Conservation (phyloP, 2,113 vertebrate genomes). For the Odocoileus virginianus region DNA sequence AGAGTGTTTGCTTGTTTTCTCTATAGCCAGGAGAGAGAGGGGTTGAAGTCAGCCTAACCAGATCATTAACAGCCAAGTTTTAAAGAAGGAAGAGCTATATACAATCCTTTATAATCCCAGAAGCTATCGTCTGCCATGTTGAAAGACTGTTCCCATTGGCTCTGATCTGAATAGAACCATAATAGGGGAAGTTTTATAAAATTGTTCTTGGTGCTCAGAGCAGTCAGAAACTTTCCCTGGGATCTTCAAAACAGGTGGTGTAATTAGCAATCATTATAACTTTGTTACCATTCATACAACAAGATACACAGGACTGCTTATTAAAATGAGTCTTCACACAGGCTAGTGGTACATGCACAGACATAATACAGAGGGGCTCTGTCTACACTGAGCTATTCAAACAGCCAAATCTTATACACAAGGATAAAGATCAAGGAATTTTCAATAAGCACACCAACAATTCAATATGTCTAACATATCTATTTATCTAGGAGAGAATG, state of each 20-base stretch:
- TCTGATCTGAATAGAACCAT: not conserved
- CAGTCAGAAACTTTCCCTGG: not conserved
- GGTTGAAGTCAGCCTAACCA: constrained; percentile 23
- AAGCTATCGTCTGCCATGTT: not conserved
- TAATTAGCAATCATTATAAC: not conserved
- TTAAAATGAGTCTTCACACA: not conserved
- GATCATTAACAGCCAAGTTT: constrained; percentile 49
- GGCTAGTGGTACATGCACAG: not conserved
- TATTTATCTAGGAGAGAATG: not conserved
- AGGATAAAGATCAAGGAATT: not conserved
- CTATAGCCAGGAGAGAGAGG: not conserved
- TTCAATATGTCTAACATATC: not conserved
- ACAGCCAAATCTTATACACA: not conserved
- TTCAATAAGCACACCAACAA: not conserved
- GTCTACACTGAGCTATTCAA: not conserved
- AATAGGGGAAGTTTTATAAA: not conserved
- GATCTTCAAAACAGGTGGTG: not conserved
- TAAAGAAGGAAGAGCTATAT: constrained; percentile 7
- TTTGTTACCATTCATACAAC: not conserved
- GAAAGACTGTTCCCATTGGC: not conserved
- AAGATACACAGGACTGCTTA: not conserved
- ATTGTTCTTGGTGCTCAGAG: not conserved
- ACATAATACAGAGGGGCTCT: not conserved
- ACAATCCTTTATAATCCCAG: not conserved
- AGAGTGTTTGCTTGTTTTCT: constrained; percentile 11